Evolutionary conservation across 2,113 vertebrate genomes (phyloP).

Genomic region (Corynorhinus townsendii): DNA sequence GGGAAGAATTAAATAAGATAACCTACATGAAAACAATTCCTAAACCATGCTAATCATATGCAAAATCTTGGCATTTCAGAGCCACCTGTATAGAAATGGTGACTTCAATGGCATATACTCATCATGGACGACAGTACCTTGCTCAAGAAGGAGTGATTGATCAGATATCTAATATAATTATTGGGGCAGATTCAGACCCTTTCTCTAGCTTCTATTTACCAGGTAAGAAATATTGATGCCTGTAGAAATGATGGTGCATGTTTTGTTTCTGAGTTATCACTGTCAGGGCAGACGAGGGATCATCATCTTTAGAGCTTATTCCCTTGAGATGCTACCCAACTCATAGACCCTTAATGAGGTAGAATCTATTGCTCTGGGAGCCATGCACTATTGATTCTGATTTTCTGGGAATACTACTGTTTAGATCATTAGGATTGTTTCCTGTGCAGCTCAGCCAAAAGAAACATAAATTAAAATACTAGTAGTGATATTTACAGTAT

Average conservation of each 20-base stretch:
- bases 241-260: not conserved
- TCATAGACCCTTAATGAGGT: not conserved
- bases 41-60: not conserved
- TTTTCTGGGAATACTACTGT: not conserved
- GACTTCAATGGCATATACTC: constrained; percentile 85
- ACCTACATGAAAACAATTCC: not conserved
- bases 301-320: not conserved
- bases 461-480: not conserved
- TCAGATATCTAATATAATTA: constrained; percentile 94
- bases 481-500: not conserved
- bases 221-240: constrained; percentile 77
- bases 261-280: constrained; percentile 12
- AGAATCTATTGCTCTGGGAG: not conserved
- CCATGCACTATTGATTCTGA: not conserved
- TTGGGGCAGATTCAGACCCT: constrained; percentile 90
- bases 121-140: constrained; percentile 91
- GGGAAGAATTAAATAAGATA: not conserved
- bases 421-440: not conserved
- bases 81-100: constrained; percentile 95
- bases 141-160: constrained; percentile 92
- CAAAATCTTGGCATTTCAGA: constrained; percentile 77
- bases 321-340: not conserved
- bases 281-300: not conserved
- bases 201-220: constrained; percentile 94
- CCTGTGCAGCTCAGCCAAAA: not conserved